Evolutionary conservation across 1,140 invertebrate species (phyloP), one percentile per base, ranked within the genome.

Genomic region (Pararge aegeria): DNA sequence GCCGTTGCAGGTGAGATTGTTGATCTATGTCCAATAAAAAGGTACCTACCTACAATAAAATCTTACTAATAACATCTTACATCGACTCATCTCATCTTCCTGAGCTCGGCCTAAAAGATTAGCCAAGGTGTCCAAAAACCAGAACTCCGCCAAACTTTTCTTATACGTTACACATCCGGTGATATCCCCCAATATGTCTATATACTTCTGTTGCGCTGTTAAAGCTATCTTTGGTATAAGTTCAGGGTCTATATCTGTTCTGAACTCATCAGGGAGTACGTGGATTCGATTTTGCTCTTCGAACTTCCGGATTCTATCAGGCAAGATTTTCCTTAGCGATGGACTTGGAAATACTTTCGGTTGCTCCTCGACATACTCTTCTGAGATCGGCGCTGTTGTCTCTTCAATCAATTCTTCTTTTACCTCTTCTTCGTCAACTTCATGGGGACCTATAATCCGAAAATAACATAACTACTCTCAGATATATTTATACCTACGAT

Each of bases 71-170:
- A 18, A 16, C 15, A 1, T 55, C 73, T 72, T 40, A 87, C 83
- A 27, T 68, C 68, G 71, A 44, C 78, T 68, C 59, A 89, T 55
- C 5, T 54, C 20, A 27, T 85, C 83, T 5, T 78, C 69, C 19
- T 89, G 87, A 0, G 83, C 85, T 7, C 85, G 61, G 53, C 80
- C 72, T 53, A 89, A 54, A 49, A 89, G 20, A 55, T 84, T 83
- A 10, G 85, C 83, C 30, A 89, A 12, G 0, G 85, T 89, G 34
- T 89, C 87, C 65, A 89, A 38, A 44, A 89, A 84, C 87, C 87
- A 89, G 51, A 56, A 88, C 34, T 89, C 87, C 0, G 85, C 82
- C 49, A 86, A 54, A 53, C 78, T 86, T 10, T 61, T 76, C 46
- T 68, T 86, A 51, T 87, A 88, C 24, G 59, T 56, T 1, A 29